These are phyloP conservation scores for Flexamia atlantica DNA, from an alignment of 2,888 invertebrate species.

Conservation along the genomic window DNA sequence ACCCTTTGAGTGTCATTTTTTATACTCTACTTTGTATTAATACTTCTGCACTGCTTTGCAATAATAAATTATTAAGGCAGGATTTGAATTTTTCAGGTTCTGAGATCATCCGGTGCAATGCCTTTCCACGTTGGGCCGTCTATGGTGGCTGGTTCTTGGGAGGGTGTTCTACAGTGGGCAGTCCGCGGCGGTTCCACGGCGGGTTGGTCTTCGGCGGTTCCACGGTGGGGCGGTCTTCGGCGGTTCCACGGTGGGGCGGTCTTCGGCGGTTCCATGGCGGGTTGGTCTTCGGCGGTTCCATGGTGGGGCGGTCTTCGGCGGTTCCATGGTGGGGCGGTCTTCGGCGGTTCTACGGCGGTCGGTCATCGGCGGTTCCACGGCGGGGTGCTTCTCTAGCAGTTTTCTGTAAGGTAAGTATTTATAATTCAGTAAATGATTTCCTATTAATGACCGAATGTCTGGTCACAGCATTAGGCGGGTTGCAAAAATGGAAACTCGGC, in stretches of 20 bases:
- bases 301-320: background rate
- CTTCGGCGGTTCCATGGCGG: conserved; percentile 9
- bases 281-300: conserved; percentile 7
- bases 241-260: background rate
- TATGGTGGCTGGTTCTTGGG: background rate
- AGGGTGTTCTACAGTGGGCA: background rate
- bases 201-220: background rate
- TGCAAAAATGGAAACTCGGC: too few species aligned
- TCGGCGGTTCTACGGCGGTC: background rate
- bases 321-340: background rate
- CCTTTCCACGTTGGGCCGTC: background rate
- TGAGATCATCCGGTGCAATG: background rate
- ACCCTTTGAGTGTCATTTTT: too few species aligned
- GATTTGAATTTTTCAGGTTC: too few species aligned
- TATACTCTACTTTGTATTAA: too few species aligned
- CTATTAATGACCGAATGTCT: too few species aligned
- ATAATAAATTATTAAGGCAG: too few species aligned
- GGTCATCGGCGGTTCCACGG: background rate
- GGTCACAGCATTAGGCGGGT: too few species aligned
- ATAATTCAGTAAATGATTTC: too few species aligned
- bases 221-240: background rate
- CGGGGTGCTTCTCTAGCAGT: background rate
- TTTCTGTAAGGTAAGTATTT: background rate
- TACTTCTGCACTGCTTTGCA: too few species aligned
- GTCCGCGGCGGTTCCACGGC: background rate